These are phyloP conservation scores for Lucinisca nassula DNA, from an alignment of 2,888 invertebrate genomes.

Conservation along the genomic window DNA sequence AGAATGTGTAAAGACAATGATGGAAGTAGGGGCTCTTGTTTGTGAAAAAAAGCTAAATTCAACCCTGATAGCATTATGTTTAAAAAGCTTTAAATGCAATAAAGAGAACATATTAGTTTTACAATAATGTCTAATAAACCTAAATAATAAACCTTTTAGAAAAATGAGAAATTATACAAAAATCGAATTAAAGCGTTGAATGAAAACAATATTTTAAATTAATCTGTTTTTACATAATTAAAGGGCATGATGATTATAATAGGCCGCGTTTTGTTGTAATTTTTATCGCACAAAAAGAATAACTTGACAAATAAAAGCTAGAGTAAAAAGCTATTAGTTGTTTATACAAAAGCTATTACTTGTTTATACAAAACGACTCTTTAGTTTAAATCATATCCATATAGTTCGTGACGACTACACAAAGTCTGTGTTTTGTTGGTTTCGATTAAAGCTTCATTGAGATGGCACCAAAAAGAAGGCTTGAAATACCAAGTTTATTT, in stretches of 20 bases:
- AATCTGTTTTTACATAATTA: constrained; percentile 52
- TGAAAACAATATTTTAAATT: constrained; percentile 1
- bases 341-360: constrained; percentile 63
- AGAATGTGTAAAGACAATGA: background rate
- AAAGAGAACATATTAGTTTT: background rate
- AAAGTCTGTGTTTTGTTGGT: background rate
- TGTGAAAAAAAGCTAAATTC: background rate
- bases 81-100: constrained; percentile 3
- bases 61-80: background rate
- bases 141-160: constrained; percentile 13
- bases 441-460: constrained; percentile 4
- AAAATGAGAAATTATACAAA: constrained; percentile 1
- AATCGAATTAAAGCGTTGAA: background rate
- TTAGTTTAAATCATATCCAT: constrained; percentile 66
- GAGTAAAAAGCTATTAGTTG: constrained; percentile 14
- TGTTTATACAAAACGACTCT: constrained; percentile 71
- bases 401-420: constrained; percentile 12
- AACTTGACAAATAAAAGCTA: constrained; percentile 35
- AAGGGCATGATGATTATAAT: constrained; percentile 51
- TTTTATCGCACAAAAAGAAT: constrained; percentile 53
- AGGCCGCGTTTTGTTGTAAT: constrained; percentile 49
- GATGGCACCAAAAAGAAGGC: constrained; percentile 13
- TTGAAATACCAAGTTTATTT: constrained; percentile 43
- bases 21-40: background rate
- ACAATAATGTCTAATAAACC: constrained; percentile 11